A percentile compares a stretch with the other conserved stretches of the same genome.
These are phyloP conservation scores for Pyrrhosoma nymphula DNA, from an alignment of 2,888 invertebrate species.

Conservation along the genomic window DNA sequence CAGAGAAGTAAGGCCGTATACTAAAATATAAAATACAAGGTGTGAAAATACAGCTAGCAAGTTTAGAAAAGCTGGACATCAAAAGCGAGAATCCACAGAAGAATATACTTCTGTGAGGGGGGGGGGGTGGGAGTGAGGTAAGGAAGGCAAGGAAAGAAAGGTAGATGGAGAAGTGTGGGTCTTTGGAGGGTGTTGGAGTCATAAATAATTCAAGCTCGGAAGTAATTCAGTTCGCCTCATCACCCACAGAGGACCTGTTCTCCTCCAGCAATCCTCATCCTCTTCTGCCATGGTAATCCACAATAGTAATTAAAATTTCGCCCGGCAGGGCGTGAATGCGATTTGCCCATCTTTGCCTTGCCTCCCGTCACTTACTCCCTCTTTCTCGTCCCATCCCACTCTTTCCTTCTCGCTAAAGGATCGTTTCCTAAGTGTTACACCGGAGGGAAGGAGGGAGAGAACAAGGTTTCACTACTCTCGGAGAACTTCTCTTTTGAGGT, in stretches of 20 bases:
- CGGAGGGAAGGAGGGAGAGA: not conserved
- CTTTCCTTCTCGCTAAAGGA: not conserved
- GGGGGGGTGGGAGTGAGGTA: not conserved
- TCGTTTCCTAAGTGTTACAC: not conserved
- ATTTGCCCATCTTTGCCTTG: not conserved
- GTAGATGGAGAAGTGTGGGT: not conserved
- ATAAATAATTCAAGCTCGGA: constrained; percentile 63
- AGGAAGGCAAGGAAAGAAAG: not conserved
- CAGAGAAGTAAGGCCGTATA: too few relatives aligned
- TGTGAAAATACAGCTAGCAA: too few relatives aligned
- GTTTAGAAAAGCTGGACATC: too few relatives aligned
- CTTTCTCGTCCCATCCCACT: not conserved
- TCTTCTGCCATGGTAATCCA: constrained; percentile 55
- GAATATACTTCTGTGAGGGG: not conserved
- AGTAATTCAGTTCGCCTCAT: constrained; percentile 58
- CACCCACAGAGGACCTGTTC: constrained; percentile 25
- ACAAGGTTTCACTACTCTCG: not conserved
- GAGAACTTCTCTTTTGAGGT: not conserved
- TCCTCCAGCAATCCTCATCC: constrained; percentile 47
- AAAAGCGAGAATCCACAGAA: too few relatives aligned
- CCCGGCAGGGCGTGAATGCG: constrained; percentile 7
- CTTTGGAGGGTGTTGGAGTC: not conserved
- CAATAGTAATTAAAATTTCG: constrained; percentile 57
- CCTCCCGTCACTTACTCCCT: not conserved
- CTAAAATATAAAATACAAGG: too few relatives aligned